phyloP scores from a whole-genome alignment of 2,113 vertebrate genomes.

The Ivindomyrus marchei region DNA sequence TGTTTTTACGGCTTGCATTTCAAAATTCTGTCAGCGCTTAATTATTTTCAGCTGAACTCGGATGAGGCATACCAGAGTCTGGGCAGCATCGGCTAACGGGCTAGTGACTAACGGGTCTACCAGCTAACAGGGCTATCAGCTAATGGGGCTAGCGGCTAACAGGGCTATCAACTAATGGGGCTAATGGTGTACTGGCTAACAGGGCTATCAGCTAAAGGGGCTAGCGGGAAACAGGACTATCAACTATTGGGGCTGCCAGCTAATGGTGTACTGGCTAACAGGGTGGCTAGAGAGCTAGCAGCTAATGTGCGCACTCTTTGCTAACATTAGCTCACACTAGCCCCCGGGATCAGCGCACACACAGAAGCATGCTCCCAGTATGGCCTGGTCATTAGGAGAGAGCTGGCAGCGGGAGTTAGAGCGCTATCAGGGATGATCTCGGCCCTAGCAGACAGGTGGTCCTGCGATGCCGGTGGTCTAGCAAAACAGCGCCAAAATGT shows the following conservation, averaged over 20 bases:
- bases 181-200: neutral
- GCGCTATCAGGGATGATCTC: neutral
- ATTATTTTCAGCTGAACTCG: slow-evolving; percentile 8
- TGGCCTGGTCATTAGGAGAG: neutral
- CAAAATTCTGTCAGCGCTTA: slow-evolving; percentile 19
- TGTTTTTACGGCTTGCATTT: slow-evolving; percentile 19
- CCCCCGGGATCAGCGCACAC: neutral
- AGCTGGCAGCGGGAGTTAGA: neutral
- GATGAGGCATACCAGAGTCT: neutral
- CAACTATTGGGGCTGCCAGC: too few relatives aligned
- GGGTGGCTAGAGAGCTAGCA: neutral
- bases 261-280: neutral
- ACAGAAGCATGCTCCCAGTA: neutral
- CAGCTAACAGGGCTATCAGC: neutral
- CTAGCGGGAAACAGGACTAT: too few relatives aligned
- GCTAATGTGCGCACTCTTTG: neutral
- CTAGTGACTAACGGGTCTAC: neutral
- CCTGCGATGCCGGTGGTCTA: neutral
- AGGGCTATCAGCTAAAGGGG: neutral
- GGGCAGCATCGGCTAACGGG: neutral
- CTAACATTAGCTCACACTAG: neutral
- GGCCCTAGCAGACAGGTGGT: slow-evolving; percentile 3
- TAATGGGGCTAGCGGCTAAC: too few relatives aligned
- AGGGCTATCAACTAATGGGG: neutral
- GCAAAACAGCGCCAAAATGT: neutral